Evolutionary conservation across 1,140 invertebrate species (phyloP).

Genomic region (Capitella teleta): DNA sequence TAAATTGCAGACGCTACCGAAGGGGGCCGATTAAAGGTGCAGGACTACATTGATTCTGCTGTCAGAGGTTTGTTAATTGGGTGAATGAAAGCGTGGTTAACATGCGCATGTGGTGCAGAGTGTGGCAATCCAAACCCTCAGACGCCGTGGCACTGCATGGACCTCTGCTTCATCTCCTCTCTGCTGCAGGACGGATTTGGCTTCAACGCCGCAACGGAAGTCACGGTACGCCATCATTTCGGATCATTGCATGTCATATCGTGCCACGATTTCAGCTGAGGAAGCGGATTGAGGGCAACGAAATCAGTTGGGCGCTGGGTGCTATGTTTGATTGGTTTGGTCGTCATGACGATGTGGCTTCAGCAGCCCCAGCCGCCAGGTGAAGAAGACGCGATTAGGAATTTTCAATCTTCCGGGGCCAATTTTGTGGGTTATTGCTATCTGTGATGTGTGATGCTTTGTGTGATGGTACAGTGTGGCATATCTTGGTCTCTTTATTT

Average conservation of each 20-base stretch:
- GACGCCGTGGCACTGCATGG: constrained; percentile 64
- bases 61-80: background rate
- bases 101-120: constrained; percentile 26
- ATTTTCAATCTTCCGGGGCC: too few species aligned
- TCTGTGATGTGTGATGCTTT: too few species aligned
- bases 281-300: constrained; percentile 78
- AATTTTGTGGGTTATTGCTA: too few species aligned
- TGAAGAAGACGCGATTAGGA: too few species aligned
- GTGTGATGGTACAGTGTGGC: too few species aligned
- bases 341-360: background rate
- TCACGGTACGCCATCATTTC: constrained; percentile 7
- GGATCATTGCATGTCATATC: background rate
- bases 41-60: background rate
- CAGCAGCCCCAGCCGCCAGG: too few species aligned
- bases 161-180: constrained; percentile 74
- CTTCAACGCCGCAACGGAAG: constrained; percentile 9
- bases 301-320: constrained; percentile 84
- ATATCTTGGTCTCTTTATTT: too few species aligned
- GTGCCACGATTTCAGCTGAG: constrained; percentile 51
- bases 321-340: constrained; percentile 53
- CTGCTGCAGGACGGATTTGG: constrained; percentile 69
- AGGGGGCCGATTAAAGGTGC: background rate
- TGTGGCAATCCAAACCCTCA: constrained; percentile 63
- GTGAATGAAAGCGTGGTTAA: background rate
- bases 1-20: background rate